Conservation (phyloP, 2,888 invertebrate species). For the Brachyptera putata region DNA sequence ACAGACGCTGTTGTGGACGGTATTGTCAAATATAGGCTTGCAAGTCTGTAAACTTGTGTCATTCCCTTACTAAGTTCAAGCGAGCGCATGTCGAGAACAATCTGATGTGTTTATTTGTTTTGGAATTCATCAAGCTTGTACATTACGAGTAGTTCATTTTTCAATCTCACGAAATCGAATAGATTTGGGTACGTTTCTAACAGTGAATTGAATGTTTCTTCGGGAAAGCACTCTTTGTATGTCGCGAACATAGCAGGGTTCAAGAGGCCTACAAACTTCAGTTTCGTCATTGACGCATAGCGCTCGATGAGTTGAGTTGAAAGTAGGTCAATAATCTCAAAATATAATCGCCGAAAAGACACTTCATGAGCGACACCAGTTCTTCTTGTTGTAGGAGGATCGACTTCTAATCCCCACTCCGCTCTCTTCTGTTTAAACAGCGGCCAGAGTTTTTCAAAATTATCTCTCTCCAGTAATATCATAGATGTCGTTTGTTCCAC, state of each 20-base stretch:
- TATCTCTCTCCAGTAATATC: background rate
- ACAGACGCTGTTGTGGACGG: constrained; percentile 3
- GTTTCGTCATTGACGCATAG: background rate
- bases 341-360: background rate
- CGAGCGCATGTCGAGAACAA: background rate
- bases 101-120: background rate
- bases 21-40: background rate
- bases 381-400: background rate
- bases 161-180: background rate
- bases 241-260: background rate
- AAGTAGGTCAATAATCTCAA: background rate
- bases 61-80: background rate
- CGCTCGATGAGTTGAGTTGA: background rate
- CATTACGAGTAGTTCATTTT: background rate
- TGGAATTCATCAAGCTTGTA: background rate
- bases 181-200: background rate
- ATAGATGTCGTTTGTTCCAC: too few species aligned
- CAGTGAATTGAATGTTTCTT: background rate
- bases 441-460: too few species aligned
- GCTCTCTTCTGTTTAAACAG: too few species aligned
- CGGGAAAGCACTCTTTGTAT: background rate
- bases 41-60: background rate
- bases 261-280: background rate
- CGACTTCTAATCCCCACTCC: too few species aligned
- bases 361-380: too few species aligned